Evolutionary conservation across 1,140 invertebrate genomes (phyloP), one percentile per base, ranked within the genome.

Genomic region (Ips nitidus): DNA sequence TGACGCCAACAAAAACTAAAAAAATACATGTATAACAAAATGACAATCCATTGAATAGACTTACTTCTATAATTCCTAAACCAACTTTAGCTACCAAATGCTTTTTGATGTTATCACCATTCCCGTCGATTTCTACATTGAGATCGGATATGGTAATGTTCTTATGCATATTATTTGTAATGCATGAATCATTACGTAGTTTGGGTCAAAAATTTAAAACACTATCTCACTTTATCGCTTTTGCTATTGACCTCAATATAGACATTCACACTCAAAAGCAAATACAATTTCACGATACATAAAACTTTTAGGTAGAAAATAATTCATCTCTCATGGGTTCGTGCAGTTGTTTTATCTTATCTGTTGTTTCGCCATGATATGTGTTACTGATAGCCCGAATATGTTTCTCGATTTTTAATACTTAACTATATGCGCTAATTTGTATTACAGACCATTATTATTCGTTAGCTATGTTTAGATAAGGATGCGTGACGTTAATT

Each of bases 1-100:
- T 4, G 73, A 72, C 3, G 74, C 70, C 2, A 74, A n/a, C 8
- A 75, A 66, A 68, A 75, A 74, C 74, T 75, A 53, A 57, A 71
- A 72, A 68, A 43, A 52, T 1, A 69, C 22, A 22, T 22, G 22
- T 22, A 22, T 22, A 22, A 22, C 22, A 22, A 22, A 22, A 22
- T 0, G 22, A 22, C 22, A 22, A 22, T 22, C 22, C 22, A 22
- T 22, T 22, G 22, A 56, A 56, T 7, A 59, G 8, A 65, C 68
- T 73, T 45, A 73, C 72, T 67, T 73, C 72, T 7, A 69, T 66
- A 42, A 73, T 45, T 6, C 47, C 61, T 52, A 73, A 68, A 47
- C 61, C 69, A 40, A 73, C 56, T 66, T 73, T 73, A 40, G 56
- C 40, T n/a, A 69, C 45, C n/a, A 71, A 66, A 55, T 62, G 66